phyloP scores from a whole-genome alignment of 2,113 vertebrate species.

The Lontra canadensis region DNA sequence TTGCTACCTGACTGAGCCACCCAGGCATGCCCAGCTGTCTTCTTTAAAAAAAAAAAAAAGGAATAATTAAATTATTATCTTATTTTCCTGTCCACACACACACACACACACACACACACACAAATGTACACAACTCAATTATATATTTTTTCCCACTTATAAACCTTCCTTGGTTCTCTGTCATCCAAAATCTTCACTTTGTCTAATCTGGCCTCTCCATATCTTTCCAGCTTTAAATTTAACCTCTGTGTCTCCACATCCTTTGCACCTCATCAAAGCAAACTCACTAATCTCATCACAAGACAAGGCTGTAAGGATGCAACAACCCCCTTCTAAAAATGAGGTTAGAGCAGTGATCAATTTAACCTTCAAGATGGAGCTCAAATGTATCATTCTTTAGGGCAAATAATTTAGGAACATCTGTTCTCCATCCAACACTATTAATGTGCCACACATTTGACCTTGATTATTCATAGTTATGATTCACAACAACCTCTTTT shows the following conservation, averaged over 20 bases:
- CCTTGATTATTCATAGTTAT: background rate
- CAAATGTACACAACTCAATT: background rate
- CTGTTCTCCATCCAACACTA: background rate
- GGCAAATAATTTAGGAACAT: background rate
- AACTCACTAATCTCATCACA: background rate
- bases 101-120: background rate
- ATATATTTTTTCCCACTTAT: background rate
- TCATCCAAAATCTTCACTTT: background rate
- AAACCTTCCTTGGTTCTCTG: background rate
- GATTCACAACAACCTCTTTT: background rate
- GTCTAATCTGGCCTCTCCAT: background rate
- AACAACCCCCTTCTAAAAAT: background rate
- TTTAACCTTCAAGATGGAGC: background rate
- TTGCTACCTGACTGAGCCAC: background rate
- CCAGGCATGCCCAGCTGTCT: background rate
- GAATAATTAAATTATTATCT: background rate
- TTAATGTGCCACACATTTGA: background rate
- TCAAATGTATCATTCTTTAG: background rate
- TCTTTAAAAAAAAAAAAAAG: background rate
- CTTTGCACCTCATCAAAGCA: background rate
- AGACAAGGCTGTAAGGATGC: background rate
- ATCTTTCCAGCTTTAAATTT: background rate
- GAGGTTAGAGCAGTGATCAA: background rate
- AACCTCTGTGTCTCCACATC: background rate
- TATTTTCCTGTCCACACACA: background rate